Evolutionary conservation across 2,113 vertebrate species (phyloP).

Genomic region (Rhipidura dahli): DNA sequence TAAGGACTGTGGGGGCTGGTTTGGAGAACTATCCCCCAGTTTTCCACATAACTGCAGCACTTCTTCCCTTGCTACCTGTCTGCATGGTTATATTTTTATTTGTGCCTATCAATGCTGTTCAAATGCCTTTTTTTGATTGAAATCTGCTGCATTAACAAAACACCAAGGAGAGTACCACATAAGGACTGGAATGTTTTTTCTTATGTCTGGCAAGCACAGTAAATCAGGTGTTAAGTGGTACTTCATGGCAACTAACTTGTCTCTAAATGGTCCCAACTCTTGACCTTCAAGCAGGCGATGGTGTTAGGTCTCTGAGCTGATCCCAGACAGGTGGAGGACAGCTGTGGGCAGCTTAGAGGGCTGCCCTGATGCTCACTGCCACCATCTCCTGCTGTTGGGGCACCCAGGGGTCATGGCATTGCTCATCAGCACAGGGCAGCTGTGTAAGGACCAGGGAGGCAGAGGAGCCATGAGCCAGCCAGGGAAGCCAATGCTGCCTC

Average conservation of each 20-base stretch:
- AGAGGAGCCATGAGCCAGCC: not conserved
- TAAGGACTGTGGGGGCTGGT: not conserved
- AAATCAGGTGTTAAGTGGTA: not conserved
- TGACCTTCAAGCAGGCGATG: not conserved
- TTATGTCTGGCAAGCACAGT: not conserved
- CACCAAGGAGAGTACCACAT: rapidly evolving
- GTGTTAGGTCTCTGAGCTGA: not conserved
- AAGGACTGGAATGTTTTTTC: not conserved
- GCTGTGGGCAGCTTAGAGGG: not conserved
- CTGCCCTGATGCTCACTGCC: not conserved
- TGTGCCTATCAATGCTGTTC: not conserved
- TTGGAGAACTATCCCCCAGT: not conserved
- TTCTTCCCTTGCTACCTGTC: not conserved
- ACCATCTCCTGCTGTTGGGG: not conserved
- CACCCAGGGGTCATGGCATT: not conserved
- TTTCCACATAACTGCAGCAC: not conserved
- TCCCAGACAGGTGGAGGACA: not conserved
- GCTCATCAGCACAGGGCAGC: rapidly evolving
- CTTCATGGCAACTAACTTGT: not conserved
- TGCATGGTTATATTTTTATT: not conserved
- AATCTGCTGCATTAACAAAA: not conserved
- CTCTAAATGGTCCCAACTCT: not conserved
- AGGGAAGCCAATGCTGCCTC: not conserved
- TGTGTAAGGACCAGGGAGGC: not conserved
- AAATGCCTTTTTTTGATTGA: not conserved